phyloP scores from a whole-genome alignment of 2,797 vertebrate species.

The Nannoperca australis region DNA sequence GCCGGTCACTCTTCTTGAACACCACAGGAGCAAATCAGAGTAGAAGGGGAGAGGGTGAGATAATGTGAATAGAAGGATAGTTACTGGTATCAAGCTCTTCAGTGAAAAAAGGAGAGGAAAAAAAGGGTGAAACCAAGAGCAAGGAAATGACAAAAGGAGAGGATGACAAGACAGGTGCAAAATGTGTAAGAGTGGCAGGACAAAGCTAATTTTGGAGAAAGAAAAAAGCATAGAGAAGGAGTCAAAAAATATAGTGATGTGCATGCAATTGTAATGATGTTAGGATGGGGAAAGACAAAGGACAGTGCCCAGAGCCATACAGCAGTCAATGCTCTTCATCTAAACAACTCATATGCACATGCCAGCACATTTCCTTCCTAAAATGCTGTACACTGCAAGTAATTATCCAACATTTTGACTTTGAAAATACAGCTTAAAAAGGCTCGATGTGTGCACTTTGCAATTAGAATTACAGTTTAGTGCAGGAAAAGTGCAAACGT shows the following conservation, averaged over 20 bases:
- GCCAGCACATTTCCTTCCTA: conserved; percentile 29
- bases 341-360: conserved; percentile 21
- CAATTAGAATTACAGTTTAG: conserved; percentile 17
- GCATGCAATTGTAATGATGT: conserved; percentile 30
- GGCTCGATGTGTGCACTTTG: not conserved
- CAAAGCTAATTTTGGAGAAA: conserved; percentile 3
- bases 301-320: conserved; percentile 26
- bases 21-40: conserved; percentile 76
- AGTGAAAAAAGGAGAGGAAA: not conserved
- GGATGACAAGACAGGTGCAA: not conserved
- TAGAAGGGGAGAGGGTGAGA: conserved; percentile 35
- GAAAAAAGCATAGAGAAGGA: not conserved
- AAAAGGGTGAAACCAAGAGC: conserved; percentile 2
- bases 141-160: conserved; percentile 3
- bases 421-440: conserved; percentile 25
- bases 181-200: not conserved
- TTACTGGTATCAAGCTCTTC: conserved; percentile 14
- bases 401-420: conserved; percentile 28
- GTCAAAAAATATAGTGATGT: conserved; percentile 6
- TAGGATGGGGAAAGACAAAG: conserved; percentile 25
- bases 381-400: conserved; percentile 21
- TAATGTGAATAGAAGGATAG: conserved; percentile 43
- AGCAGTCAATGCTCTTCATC: conserved; percentile 44
- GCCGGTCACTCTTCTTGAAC: conserved; percentile 72
- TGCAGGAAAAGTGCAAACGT: not conserved